A percentile compares a stretch with the other conserved stretches of the same genome.
These are phyloP conservation scores for Formicarius rufipectus DNA, from an alignment of 2,113 vertebrate species.

Conservation along the genomic window DNA sequence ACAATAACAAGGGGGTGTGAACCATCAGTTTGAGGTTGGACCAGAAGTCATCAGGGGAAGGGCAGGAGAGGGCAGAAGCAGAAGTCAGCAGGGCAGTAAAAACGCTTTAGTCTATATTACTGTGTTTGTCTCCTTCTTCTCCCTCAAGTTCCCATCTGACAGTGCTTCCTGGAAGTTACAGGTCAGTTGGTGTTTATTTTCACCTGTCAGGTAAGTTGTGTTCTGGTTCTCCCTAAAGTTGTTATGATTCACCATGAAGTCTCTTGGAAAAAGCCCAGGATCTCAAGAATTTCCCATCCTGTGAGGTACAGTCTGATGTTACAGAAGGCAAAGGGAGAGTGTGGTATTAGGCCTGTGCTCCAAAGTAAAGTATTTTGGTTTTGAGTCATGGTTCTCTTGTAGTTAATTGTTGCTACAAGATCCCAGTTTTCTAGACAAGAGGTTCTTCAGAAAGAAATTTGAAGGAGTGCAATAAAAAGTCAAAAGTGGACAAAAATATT, in stretches of 20 bases:
- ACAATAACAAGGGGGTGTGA: not conserved
- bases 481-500: not conserved
- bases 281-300: not conserved
- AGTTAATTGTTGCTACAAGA: not conserved
- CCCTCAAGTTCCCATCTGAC: not conserved
- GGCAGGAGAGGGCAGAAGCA: not conserved
- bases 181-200: not conserved
- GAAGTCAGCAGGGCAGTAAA: not conserved
- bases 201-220: not conserved
- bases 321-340: not conserved
- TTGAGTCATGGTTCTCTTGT: not conserved
- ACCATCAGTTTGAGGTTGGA: accelerated
- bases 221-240: not conserved
- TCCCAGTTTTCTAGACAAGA: not conserved
- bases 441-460: not conserved
- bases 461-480: not conserved
- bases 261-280: not conserved
- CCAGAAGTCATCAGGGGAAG: not conserved
- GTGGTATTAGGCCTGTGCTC: not conserved
- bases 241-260: not conserved
- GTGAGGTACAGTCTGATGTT: not conserved
- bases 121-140: not conserved
- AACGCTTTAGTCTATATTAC: not conserved
- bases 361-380: not conserved
- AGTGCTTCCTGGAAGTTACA: not conserved